Conservation (phyloP, 2,113 vertebrate species). For the Chloropsis hardwickii region DNA sequence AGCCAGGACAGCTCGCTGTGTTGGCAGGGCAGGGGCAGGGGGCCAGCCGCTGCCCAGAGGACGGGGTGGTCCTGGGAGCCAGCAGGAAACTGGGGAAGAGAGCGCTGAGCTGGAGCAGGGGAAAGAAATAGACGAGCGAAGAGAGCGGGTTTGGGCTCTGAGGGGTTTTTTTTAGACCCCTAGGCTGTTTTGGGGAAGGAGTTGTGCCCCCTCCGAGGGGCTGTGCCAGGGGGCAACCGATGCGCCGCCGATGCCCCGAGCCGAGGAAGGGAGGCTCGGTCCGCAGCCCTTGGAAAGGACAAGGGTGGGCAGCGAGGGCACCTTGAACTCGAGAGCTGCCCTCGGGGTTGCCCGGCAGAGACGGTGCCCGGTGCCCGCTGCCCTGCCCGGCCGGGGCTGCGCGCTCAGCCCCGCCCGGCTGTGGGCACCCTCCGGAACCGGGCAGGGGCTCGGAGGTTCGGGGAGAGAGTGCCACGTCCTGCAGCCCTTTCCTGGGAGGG, state of each 20-base stretch:
- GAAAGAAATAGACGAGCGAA: neutral
- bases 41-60: neutral
- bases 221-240: neutral
- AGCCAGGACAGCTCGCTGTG: neutral
- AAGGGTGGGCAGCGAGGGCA: neutral
- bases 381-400: neutral
- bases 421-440: neutral
- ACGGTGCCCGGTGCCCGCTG: neutral
- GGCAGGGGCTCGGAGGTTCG: neutral
- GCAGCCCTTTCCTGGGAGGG: neutral
- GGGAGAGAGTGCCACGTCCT: neutral
- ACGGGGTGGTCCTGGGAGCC: neutral
- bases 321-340: neutral
- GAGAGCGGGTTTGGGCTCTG: neutral
- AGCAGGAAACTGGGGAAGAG: neutral
- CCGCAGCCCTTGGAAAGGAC: neutral
- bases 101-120: neutral
- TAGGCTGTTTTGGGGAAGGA: fast-evolving
- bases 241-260: neutral
- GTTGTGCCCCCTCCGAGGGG: neutral
- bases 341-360: neutral
- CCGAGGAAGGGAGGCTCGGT: neutral
- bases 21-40: neutral
- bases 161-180: fast-evolving
- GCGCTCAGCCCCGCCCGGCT: neutral